Evolutionary conservation across 2,888 invertebrate genomes (phyloP).

Genomic region (Macrophya annulata): DNA sequence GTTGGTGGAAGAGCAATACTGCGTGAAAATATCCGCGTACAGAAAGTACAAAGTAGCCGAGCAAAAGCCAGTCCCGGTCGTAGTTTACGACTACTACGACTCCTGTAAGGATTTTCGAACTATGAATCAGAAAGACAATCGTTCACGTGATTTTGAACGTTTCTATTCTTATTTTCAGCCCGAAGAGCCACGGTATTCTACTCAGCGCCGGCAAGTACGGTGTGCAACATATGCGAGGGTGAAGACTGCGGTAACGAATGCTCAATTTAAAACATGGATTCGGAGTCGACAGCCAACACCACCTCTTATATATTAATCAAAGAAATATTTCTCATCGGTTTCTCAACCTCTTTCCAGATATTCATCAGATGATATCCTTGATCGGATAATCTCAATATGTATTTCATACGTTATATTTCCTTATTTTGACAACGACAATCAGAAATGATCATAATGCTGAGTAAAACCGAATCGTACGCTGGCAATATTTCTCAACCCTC

Average conservation of each 20-base stretch:
- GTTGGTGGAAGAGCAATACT: slow-evolving; percentile 84
- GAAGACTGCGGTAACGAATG: slow-evolving; percentile 82
- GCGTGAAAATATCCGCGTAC: slow-evolving; percentile 92
- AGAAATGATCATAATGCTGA: too few species aligned
- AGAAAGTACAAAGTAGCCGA: slow-evolving; percentile 92
- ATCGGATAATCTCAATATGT: neutral
- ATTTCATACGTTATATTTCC: too few species aligned
- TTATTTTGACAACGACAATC: too few species aligned
- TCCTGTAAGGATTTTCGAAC: slow-evolving; percentile 85
- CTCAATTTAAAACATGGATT: slow-evolving; percentile 63
- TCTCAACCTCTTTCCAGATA: neutral
- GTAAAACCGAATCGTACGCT: neutral
- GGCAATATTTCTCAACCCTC: neutral
- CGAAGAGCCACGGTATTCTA: slow-evolving; percentile 93
- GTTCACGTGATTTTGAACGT: neutral
- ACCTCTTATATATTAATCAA: neutral
- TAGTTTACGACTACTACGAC: slow-evolving; percentile 95
- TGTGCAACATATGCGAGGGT: slow-evolving; percentile 92
- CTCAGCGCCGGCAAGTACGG: slow-evolving; percentile 85
- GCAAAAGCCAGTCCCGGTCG: slow-evolving; percentile 92
- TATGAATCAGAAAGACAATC: neutral
- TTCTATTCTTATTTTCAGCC: slow-evolving; percentile 80
- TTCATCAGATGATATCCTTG: neutral
- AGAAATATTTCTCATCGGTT: neutral
- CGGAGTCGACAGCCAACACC: neutral